Conservation (phyloP, 1,140 invertebrate species). For the Samia ricini region DNA sequence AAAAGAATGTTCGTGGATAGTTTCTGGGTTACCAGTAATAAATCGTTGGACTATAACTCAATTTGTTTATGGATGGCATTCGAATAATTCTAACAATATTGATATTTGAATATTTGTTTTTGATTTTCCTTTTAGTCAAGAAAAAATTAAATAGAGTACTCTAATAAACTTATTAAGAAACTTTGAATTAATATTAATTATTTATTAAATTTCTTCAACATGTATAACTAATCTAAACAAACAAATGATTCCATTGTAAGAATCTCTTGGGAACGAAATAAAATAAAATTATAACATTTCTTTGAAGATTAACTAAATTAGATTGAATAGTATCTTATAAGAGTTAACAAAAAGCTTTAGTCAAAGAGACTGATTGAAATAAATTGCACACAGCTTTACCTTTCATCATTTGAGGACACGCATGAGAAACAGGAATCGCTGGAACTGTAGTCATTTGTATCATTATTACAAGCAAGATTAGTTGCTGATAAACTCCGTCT, state of each 20-base stretch:
- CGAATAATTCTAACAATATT: too few species aligned
- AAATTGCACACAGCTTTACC: slow-evolving; percentile 25
- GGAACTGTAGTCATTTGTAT: slow-evolving; percentile 37
- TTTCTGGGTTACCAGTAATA: neutral
- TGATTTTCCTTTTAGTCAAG: too few species aligned
- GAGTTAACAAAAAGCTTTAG: too few species aligned
- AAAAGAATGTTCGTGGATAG: neutral
- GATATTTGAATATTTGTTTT: too few species aligned
- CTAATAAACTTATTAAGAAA: too few species aligned
- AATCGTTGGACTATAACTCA: neutral
- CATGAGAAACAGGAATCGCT: slow-evolving; percentile 58
- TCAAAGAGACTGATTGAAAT: neutral
- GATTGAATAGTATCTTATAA: too few species aligned
- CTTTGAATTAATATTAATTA: neutral
- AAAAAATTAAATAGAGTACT: too few species aligned
- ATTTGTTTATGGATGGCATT: neutral
- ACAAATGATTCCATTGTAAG: neutral
- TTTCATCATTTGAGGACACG: slow-evolving; percentile 52
- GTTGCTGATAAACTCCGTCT: slow-evolving; percentile 48
- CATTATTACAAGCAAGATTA: slow-evolving; percentile 42
- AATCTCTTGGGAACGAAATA: neutral
- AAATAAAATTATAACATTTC: neutral
- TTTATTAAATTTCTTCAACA: neutral
- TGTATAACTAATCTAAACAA: neutral
- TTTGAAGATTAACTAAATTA: neutral